phyloP scores from a whole-genome alignment of 2,113 vertebrate species.

The Stomatorhinus ivindoensis region DNA sequence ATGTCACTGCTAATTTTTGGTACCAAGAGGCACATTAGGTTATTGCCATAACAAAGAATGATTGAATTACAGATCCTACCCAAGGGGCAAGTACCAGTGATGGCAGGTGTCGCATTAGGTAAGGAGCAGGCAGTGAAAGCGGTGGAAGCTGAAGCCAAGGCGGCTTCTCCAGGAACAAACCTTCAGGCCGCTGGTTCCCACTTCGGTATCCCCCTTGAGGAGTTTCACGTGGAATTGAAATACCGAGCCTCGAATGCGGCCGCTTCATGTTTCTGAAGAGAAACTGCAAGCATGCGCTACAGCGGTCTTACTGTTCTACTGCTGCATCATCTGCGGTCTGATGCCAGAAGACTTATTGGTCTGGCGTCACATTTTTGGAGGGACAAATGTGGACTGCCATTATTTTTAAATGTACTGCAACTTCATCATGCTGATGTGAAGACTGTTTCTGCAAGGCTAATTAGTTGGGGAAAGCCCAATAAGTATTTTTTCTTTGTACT shows the following conservation, averaged over 20 bases:
- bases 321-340: background rate
- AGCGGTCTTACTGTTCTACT: background rate
- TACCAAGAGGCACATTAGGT: background rate
- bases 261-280: background rate
- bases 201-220: background rate
- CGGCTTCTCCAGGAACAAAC: background rate
- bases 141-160: background rate
- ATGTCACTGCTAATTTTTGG: background rate
- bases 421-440: background rate
- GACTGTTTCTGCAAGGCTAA: background rate
- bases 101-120: background rate
- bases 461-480: background rate
- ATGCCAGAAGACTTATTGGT: background rate
- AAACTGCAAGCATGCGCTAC: background rate
- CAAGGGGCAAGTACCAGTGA: background rate
- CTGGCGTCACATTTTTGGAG: background rate
- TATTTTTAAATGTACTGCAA: background rate
- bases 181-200: background rate
- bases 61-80: background rate
- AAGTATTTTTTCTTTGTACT: background rate
- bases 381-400: background rate
- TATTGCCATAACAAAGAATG: background rate
- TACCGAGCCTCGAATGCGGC: background rate
- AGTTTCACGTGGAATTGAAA: background rate
- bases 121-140: background rate